Percentiles rank a stretch among this genome's conserved stretches.
These are phyloP conservation scores for Steinernema feltiae DNA, from an alignment of 1,140 invertebrate genomes.

Conservation along the genomic window DNA sequence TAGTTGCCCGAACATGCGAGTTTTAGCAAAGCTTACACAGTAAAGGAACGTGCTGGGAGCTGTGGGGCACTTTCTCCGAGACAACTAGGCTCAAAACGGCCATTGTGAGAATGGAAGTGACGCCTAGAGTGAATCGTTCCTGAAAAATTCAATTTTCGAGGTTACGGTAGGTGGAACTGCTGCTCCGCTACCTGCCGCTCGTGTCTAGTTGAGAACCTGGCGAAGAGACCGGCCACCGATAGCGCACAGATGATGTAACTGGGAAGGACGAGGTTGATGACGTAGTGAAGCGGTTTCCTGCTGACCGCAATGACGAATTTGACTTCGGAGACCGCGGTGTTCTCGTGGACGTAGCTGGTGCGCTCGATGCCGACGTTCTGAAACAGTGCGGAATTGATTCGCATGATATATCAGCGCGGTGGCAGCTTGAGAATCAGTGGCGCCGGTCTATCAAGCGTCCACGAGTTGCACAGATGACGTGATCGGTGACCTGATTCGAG, in stretches of 20 bases:
- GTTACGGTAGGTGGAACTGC: not conserved
- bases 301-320: constrained; percentile 27
- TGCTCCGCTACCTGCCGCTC: constrained; percentile 46
- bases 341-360: constrained; percentile 30
- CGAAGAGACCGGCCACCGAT: constrained; percentile 39
- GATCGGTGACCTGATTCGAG: too few relatives aligned
- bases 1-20: too few relatives aligned
- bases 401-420: not conserved
- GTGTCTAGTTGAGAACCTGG: constrained; percentile 42
- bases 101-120: constrained; percentile 40
- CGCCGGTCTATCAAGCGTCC: too few relatives aligned
- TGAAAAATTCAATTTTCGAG: too few relatives aligned
- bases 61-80: constrained; percentile 42
- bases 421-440: too few relatives aligned
- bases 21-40: constrained; percentile 29
- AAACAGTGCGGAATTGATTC: constrained; percentile 18
- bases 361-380: constrained; percentile 26
- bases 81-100: constrained; percentile 41
- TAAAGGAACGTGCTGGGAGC: constrained; percentile 33
- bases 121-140: constrained; percentile 43
- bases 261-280: constrained; percentile 36
- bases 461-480: too few relatives aligned
- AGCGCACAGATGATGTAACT: constrained; percentile 43
- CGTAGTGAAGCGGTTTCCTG: constrained; percentile 40
- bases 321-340: constrained; percentile 31